Evolutionary conservation across 1,140 invertebrate species (phyloP).

Genomic region (Drosophila sproati): DNA sequence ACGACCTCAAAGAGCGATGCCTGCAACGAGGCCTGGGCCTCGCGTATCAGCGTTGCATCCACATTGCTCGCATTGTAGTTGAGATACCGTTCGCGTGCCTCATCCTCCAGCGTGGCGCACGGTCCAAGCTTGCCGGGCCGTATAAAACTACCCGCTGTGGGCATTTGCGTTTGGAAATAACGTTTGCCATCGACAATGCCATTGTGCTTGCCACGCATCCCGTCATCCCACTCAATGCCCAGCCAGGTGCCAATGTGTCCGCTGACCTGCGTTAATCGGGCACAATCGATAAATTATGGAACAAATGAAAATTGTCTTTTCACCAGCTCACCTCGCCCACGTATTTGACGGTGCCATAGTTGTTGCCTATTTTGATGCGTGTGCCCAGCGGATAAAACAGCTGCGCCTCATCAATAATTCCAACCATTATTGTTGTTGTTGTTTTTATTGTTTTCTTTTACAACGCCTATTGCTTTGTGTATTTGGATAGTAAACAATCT

Average conservation of each 20-base stretch:
- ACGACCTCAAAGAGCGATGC: conserved; percentile 94
- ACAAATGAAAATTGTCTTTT: not conserved
- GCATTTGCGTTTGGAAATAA: conserved; percentile 92
- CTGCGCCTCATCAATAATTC: conserved; percentile 79
- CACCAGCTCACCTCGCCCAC: conserved; percentile 80
- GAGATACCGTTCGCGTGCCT: conserved; percentile 86
- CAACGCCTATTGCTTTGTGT: conserved; percentile 34
- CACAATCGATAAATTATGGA: not conserved
- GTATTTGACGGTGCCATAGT: conserved; percentile 85
- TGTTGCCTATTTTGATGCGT: conserved; percentile 77
- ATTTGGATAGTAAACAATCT: not conserved
- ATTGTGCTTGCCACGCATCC: conserved; percentile 94
- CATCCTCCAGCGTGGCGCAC: conserved; percentile 89
- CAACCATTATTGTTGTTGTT: conserved; percentile 70
- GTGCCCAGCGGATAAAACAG: conserved; percentile 80
- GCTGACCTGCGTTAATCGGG: conserved; percentile 78
- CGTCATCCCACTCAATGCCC: conserved; percentile 97
- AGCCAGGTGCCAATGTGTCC: conserved; percentile 90
- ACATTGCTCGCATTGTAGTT: conserved; percentile 86
- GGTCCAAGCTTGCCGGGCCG: conserved; percentile 91
- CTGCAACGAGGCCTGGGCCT: conserved; percentile 88
- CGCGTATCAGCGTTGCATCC: conserved; percentile 87
- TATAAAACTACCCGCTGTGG: conserved; percentile 93
- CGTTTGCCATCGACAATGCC: conserved; percentile 91
- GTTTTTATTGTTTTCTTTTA: conserved; percentile 29